These are phyloP conservation scores for Phoxinus phoxinus DNA, from an alignment of 2,113 vertebrate genomes.

Conservation along the genomic window DNA sequence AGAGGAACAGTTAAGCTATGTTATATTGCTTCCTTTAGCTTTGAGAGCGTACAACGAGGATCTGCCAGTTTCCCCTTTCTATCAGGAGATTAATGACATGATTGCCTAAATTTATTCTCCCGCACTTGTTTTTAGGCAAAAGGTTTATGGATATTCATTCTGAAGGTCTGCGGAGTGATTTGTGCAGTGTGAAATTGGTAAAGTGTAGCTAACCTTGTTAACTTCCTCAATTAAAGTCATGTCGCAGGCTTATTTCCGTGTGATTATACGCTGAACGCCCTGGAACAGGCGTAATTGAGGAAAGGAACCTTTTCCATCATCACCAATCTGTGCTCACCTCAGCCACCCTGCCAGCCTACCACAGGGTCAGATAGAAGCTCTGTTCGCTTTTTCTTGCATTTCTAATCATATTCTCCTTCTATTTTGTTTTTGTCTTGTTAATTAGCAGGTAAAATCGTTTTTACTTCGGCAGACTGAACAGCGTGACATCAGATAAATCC, in stretches of 20 bases:
- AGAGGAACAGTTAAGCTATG: conserved; percentile 1
- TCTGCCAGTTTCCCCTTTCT: conserved; percentile 59
- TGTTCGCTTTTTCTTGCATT: conserved; percentile 2
- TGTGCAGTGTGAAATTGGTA: conserved; percentile 64
- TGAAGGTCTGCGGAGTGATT: conserved; percentile 68
- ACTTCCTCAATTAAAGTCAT: conserved; percentile 76
- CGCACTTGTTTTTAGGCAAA: conserved; percentile 67
- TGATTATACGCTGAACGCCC: conserved; percentile 61
- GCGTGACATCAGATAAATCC: conserved; percentile 19
- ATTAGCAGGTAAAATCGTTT: conserved; percentile 14
- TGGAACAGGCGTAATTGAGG: conserved; percentile 68
- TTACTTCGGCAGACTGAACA: conserved; percentile 3
- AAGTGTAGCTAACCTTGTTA: conserved; percentile 75
- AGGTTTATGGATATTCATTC: conserved; percentile 70
- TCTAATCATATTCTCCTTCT: conserved; percentile 40
- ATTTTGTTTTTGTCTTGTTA: conserved; percentile 34
- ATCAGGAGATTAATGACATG: conserved; percentile 67
- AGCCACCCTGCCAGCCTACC: conserved; percentile 40
- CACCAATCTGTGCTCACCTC: conserved; percentile 49
- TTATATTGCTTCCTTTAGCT: conserved; percentile 40
- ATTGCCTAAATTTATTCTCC: conserved; percentile 73
- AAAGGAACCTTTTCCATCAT: conserved; percentile 46
- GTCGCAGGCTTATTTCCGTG: conserved; percentile 70
- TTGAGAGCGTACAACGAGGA: neutral
- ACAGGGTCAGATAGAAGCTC: conserved; percentile 36